Evolutionary conservation across 2,888 invertebrate species (phyloP), one percentile per base, ranked within the genome.

Genomic region (Chaetogeoica ovagalla): DNA sequence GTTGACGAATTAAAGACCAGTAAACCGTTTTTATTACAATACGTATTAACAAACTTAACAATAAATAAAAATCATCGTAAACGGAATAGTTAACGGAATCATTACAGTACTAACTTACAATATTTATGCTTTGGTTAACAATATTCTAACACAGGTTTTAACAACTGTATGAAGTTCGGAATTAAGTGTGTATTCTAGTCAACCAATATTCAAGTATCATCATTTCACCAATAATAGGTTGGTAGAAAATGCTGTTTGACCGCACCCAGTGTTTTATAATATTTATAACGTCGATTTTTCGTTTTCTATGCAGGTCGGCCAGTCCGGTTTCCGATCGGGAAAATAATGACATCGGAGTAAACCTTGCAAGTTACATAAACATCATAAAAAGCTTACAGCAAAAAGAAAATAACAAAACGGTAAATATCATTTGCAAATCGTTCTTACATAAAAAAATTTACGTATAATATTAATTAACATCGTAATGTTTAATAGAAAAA

Each of bases 61-160:
- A 39, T 43, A 55, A 37, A 74, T 17, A 39, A 4, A 30, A 30
- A 11, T 17, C 9, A 63, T 39, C 62, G 2, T 30, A 62, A 63
- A 73, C n/a, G 8, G n/a, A 62, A 62, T 52, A 30, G 55, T 48
- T 30, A 59, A n/a, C n/a, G 17, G 19, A 59, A 48, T 48, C 13
- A 48, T 72, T 55, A 73, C 52, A 30, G 9, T 37, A 60, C 48
- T 77, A 77, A 69, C 60, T n/a, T 75, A 30, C 30, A 65, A 57
- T 39, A 57, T 39, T 71, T 57, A 15, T 57, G 79, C 79, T 79
- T 79, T 71, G 55, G n/a, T 70, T 70, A 79, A 79, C 79, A 76
- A 81, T 30, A 30, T 69, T 76, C 81, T 81, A 81, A 81, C 81
- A 76, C 70, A 81, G 81, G 81, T 81, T 71, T 81, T 81, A 81